Evolutionary conservation across 2,797 vertebrate genomes (phyloP).

Genomic region (Gephyroberyx darwinii): DNA sequence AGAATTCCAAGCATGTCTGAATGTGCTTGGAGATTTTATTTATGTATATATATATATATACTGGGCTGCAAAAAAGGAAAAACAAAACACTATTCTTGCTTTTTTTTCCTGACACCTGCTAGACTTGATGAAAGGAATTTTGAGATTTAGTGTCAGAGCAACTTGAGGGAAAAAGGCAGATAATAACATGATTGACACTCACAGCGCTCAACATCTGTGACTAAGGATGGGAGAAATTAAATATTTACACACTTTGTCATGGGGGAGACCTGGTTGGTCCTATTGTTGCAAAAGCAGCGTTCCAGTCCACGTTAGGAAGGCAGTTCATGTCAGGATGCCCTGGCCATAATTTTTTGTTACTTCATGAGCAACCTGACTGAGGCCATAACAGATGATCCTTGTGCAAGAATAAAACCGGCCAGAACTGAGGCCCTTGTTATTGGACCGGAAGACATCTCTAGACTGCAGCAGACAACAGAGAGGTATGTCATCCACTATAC

Average conservation of each 20-base stretch:
- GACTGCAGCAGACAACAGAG: too few relatives aligned
- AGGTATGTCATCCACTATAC: too few relatives aligned
- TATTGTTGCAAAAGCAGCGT: neutral
- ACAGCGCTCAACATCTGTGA: neutral
- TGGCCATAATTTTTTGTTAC: neutral
- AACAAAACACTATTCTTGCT: neutral
- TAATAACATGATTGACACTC: neutral
- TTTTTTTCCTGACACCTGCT: conserved; percentile 9
- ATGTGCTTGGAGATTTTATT: conserved; percentile 4
- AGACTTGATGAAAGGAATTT: neutral
- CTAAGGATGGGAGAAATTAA: neutral
- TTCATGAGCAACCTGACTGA: neutral
- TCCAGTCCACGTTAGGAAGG: neutral
- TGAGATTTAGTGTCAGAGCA: neutral
- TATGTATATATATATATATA: too few relatives aligned
- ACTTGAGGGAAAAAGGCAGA: neutral
- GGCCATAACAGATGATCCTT: neutral
- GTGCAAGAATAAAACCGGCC: neutral
- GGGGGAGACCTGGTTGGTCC: neutral
- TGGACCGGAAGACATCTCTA: too few relatives aligned
- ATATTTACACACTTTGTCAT: neutral
- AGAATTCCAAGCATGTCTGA: conserved; percentile 7
- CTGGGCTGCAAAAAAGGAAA: conserved; percentile 6
- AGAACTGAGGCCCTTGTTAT: too few relatives aligned
- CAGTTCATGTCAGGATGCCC: conserved; percentile 1